Percentiles rank a stretch among this genome's conserved stretches.
Conservation (phyloP, 1,140 invertebrate genomes). For the Goniozus legneri region DNA sequence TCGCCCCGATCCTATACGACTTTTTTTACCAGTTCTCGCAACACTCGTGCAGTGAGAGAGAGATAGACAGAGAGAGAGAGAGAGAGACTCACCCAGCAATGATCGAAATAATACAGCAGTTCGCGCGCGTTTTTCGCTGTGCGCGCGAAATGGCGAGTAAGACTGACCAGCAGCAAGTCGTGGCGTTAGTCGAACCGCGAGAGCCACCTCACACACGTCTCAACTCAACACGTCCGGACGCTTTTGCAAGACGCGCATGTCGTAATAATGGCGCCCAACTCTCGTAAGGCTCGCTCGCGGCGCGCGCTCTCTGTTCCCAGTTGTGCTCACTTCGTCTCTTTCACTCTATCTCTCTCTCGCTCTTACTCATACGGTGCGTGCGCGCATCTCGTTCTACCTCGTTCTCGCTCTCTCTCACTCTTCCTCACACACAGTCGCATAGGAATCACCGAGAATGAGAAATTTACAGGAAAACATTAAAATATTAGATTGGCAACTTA, state of each 20-base stretch:
- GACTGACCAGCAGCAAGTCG: conserved; percentile 29
- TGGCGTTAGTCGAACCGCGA: too few species aligned
- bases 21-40: too few species aligned
- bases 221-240: conserved; percentile 20
- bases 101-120: too few species aligned
- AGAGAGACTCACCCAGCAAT: too few species aligned
- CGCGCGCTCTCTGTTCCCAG: neutral
- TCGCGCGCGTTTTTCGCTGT: conserved; percentile 25
- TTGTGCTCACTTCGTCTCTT: neutral
- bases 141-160: conserved; percentile 30
- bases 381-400: conserved; percentile 2
- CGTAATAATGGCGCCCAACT: conserved; percentile 39
- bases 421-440: too few species aligned
- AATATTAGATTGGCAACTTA: too few species aligned
- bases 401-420: neutral
- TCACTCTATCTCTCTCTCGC: neutral
- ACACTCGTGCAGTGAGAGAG: too few species aligned
- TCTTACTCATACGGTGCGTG: neutral
- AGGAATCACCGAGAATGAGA: too few species aligned
- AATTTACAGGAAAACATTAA: too few species aligned
- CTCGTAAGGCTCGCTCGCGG: conserved; percentile 19
- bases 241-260: conserved; percentile 40
- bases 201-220: too few species aligned
- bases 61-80: too few species aligned
- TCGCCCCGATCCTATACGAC: too few species aligned